phyloP scores from a whole-genome alignment of 2,797 vertebrate genomes.

The Leptodactylus fallax region DNA sequence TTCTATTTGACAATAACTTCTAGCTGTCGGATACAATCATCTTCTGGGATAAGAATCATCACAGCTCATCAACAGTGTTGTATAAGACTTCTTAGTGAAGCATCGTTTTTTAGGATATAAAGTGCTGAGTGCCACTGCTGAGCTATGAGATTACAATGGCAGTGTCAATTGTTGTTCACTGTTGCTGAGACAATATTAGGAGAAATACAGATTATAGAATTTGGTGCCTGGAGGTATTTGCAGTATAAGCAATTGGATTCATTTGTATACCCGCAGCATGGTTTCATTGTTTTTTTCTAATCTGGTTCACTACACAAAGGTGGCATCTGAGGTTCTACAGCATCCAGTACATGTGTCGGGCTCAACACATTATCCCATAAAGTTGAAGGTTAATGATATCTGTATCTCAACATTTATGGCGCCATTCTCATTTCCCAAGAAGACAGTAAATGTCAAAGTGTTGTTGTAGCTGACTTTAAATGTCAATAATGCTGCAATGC shows the following conservation, averaged over 20 bases:
- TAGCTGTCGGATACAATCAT: neutral
- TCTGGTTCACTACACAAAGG: constrained; percentile 32
- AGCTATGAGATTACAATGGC: constrained; percentile 6
- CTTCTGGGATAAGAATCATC: constrained; percentile 21
- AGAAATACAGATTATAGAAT: neutral
- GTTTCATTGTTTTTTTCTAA: neutral
- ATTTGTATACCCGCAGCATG: constrained; percentile 18
- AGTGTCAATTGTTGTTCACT: constrained; percentile 16
- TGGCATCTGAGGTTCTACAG: constrained; percentile 9
- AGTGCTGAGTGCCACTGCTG: neutral
- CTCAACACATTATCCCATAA: constrained; percentile 61
- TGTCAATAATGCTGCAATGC: constrained; percentile 65
- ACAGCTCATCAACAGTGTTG: neutral
- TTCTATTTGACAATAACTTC: neutral
- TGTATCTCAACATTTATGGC: constrained; percentile 66
- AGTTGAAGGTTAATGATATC: constrained; percentile 71
- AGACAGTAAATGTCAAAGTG: constrained; percentile 75
- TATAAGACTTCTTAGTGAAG: neutral
- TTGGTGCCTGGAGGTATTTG: constrained; percentile 2
- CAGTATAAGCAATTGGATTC: neutral
- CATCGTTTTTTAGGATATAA: constrained; percentile 4
- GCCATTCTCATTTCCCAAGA: constrained; percentile 63
- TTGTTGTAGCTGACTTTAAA: constrained; percentile 75
- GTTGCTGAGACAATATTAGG: neutral
- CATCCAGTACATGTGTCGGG: constrained; percentile 25